Evolutionary conservation across 1,140 invertebrate species (phyloP).

Genomic region (Himalopsyche phryganea): DNA sequence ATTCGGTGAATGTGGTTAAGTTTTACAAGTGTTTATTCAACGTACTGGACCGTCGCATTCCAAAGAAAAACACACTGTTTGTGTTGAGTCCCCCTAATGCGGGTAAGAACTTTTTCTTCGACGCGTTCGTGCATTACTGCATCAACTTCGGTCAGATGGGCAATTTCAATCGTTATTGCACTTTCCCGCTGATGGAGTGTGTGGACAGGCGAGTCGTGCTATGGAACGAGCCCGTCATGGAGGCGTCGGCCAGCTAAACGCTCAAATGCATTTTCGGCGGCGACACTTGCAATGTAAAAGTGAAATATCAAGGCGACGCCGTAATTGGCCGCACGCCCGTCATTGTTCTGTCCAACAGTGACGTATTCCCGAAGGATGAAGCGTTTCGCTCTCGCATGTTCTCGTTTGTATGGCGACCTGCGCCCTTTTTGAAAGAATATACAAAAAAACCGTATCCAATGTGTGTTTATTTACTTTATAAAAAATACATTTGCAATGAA

Average conservation of each 20-base stretch:
- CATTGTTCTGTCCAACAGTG: too few species aligned
- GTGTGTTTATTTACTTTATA: too few species aligned
- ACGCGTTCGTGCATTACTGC: background rate
- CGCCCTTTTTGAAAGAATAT: too few species aligned
- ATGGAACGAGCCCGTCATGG: slow-evolving; percentile 38
- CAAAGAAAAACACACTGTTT: slow-evolving; percentile 33
- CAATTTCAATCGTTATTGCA: slow-evolving; percentile 38
- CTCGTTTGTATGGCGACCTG: too few species aligned
- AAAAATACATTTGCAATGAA: too few species aligned
- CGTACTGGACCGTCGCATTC: slow-evolving; percentile 18
- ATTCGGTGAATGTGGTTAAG: background rate
- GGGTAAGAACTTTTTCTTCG: slow-evolving; percentile 34
- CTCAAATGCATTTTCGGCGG: slow-evolving; percentile 23
- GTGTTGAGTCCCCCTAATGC: background rate
- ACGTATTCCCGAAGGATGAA: too few species aligned
- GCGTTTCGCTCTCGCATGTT: too few species aligned
- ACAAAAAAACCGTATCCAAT: too few species aligned
- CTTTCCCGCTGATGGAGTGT: slow-evolving; percentile 38
- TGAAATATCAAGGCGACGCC: too few species aligned
- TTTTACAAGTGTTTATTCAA: background rate
- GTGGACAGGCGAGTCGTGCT: slow-evolving; percentile 35
- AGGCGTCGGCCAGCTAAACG: slow-evolving; percentile 31
- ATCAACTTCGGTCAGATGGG: slow-evolving; percentile 39
- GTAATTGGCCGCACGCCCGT: too few species aligned
- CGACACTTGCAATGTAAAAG: too few species aligned